Evolutionary conservation across 2,888 invertebrate species (phyloP).

Genomic region (Drosophila robusta): DNA sequence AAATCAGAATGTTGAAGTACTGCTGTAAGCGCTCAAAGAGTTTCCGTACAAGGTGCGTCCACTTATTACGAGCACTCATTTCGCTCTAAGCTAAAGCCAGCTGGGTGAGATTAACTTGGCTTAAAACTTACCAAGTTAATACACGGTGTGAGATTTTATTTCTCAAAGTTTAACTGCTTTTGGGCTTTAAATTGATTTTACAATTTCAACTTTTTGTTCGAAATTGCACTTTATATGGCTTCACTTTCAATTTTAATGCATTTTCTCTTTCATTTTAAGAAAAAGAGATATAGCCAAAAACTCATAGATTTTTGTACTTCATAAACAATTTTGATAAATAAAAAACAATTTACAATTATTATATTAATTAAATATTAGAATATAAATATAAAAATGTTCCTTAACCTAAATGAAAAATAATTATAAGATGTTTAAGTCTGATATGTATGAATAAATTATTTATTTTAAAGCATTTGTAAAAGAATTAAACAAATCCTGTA

Average conservation of each 20-base stretch:
- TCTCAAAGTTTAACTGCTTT: background rate
- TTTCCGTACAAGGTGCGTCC: constrained; percentile 12
- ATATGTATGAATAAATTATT: background rate
- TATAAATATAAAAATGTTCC: no score
- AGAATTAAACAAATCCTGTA: background rate
- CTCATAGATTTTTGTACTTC: no score
- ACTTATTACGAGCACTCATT: background rate
- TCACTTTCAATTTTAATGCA: no score
- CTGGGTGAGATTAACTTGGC: background rate
- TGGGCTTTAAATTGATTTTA: background rate
- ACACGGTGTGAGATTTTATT: background rate
- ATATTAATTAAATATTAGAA: no score
- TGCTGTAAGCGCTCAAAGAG: constrained; percentile 33
- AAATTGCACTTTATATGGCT: no score
- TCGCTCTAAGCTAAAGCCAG: background rate
- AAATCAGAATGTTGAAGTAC: constrained; percentile 61
- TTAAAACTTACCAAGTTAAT: background rate
- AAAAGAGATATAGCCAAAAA: no score
- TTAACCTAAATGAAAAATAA: no score
- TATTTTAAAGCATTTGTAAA: background rate
- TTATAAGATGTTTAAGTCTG: background rate
- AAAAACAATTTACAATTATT: background rate
- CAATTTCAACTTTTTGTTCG: background rate
- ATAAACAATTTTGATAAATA: background rate
- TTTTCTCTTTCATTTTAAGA: no score